These are phyloP conservation scores for Lasaia peninsularis DNA, from an alignment of 1,140 invertebrate species.

Conservation along the genomic window DNA sequence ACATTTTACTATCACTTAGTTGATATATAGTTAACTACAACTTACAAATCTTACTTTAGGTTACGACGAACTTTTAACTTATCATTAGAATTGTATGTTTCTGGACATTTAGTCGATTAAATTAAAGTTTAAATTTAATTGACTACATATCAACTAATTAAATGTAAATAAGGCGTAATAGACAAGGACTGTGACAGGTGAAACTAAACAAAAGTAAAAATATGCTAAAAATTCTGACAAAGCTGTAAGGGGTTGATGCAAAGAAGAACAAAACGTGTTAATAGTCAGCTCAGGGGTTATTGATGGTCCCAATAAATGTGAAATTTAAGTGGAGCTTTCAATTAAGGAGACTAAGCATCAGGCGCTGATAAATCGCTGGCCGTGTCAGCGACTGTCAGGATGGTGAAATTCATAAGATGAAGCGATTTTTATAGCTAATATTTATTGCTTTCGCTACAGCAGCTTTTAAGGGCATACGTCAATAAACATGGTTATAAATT, in stretches of 20 bases:
- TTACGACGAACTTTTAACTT: no score
- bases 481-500: no score
- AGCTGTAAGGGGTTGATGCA: background rate
- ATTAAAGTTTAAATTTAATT: no score
- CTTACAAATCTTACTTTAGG: no score
- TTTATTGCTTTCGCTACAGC: background rate
- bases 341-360: slow-evolving; percentile 35
- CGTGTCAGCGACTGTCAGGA: slow-evolving; percentile 7
- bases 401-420: background rate
- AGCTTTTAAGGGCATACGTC: no score
- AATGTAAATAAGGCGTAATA: no score
- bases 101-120: no score
- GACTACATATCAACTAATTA: no score
- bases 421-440: background rate
- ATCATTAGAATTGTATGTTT: no score
- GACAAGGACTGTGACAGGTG: no score
- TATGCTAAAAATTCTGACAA: background rate
- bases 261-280: slow-evolving; percentile 19
- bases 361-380: slow-evolving; percentile 29
- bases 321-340: slow-evolving; percentile 32
- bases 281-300: slow-evolving; percentile 20
- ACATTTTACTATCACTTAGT: no score
- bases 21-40: no score
- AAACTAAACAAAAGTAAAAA: background rate
- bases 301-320: slow-evolving; percentile 32